Conservation (phyloP, 2,888 invertebrate genomes). For the Heteromurus nitidus region DNA sequence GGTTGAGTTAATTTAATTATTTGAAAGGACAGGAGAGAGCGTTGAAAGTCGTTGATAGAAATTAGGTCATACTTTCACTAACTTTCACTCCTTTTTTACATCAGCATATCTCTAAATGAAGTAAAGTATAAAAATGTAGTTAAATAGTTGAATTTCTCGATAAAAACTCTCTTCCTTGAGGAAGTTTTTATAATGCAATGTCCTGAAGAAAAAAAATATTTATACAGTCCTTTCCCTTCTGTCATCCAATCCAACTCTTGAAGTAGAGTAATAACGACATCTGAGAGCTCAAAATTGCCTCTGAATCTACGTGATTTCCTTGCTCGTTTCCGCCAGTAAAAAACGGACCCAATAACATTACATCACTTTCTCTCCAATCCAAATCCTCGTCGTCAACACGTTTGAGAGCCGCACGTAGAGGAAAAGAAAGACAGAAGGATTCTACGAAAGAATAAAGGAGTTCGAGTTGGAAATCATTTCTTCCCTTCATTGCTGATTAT, state of each 20-base stretch:
- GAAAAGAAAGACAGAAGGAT: not conserved
- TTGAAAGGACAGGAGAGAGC: constrained; percentile 49
- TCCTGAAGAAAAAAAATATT: too few species aligned
- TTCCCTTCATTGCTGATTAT: constrained; percentile 23
- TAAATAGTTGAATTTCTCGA: not conserved
- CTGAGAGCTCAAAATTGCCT: not conserved
- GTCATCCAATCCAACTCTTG: not conserved
- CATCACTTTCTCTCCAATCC: not conserved
- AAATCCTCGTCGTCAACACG: constrained; percentile 6
- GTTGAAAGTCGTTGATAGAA: constrained; percentile 50
- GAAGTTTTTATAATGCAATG: not conserved
- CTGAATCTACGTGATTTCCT: constrained; percentile 4
- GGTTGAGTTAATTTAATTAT: constrained; percentile 52
- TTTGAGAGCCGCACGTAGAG: too few species aligned
- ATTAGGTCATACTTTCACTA: not conserved
- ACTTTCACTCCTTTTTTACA: not conserved
- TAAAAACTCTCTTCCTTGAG: not conserved
- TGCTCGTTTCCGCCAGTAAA: not conserved
- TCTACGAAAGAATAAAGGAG: not conserved
- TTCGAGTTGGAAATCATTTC: not conserved
- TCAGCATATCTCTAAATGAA: not conserved
- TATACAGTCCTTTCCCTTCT: not conserved
- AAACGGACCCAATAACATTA: not conserved
- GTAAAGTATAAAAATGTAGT: not conserved
- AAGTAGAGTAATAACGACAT: not conserved